phyloP scores from a whole-genome alignment of 2,797 vertebrate genomes.

The Leptoclinus maculatus region DNA sequence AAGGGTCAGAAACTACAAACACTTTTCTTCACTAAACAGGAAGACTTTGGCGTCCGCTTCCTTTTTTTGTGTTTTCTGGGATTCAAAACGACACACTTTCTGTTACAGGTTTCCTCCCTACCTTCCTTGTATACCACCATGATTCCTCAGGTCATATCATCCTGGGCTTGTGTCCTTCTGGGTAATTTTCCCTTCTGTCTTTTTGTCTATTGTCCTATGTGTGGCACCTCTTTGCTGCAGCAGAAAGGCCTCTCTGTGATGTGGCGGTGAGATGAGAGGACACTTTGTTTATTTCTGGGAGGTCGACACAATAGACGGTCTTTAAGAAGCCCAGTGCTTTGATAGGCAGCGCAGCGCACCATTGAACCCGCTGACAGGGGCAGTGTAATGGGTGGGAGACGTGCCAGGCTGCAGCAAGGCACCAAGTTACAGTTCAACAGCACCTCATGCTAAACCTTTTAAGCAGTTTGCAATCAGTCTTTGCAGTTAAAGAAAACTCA shows the following conservation, averaged over 20 bases:
- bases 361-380: constrained; percentile 65
- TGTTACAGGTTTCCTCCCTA: background rate
- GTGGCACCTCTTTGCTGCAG: constrained; percentile 48
- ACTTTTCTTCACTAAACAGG: background rate
- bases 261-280: constrained; percentile 63
- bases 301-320: constrained; percentile 70
- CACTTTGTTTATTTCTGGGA: constrained; percentile 72
- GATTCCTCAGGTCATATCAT: constrained; percentile 8
- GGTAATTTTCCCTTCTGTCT: constrained; percentile 38
- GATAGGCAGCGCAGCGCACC: constrained; percentile 56
- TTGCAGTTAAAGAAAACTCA: background rate
- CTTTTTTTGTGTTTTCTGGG: background rate
- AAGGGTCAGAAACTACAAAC: background rate
- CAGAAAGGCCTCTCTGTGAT: constrained; percentile 74
- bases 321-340: constrained; percentile 47
- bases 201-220: constrained; percentile 61
- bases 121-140: background rate
- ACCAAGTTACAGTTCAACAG: constrained; percentile 30
- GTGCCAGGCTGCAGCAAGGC: constrained; percentile 66
- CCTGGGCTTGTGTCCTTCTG: constrained; percentile 3
- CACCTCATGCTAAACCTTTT: constrained; percentile 17
- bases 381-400: constrained; percentile 67
- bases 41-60: background rate
- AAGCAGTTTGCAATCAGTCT: background rate
- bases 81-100: background rate